Evolutionary conservation across 2,113 vertebrate genomes (phyloP), one percentile per base, ranked within the genome.

Genomic region (Sinocyclocheilus anophthalmus): DNA sequence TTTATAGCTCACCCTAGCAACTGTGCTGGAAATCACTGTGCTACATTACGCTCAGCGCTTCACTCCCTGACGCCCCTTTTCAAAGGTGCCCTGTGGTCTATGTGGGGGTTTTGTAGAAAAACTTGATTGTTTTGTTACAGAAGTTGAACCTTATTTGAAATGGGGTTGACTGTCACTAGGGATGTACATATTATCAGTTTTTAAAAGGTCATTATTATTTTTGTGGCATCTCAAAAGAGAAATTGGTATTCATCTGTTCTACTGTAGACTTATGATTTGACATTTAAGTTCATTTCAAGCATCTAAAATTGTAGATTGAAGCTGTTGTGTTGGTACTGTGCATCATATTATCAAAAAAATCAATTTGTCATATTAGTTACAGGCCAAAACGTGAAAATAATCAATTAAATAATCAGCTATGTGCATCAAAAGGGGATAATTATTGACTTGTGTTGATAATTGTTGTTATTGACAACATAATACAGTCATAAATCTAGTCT

Each of bases 1-100:
- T 86, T 88, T 79, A 55, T 88, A 81, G 5, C 48, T 45, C 55
- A 55, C 22, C 22, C 11, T 5, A 24, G 18, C 39, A 22, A 20
- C 16, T 39, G 72, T 18, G 57, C 55, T 67, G 33, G 72, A 57
- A 70, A 33, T 30, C 33, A 30, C 70, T 7, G 30, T 22, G 42
- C 78, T 53, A 30, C 72, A 55, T 33, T 83, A 77, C n/a, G 76
- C 72, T 30, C 20, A 22, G 5, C 3, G 37, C 14, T 39, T 53
- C 75, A 11, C 1, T 57, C 12, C 82, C 7, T 20, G 18, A 20
- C 10, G 11, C 39, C 22, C 59, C 5, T 9, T n/a, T 48, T 70
- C 8, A 22, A 0, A 12, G n/a, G n/a, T 30, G 30, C 26, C 30
- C 65, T 67, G 63, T 14, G 61, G 67, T 18, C 18, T 73, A 9